phyloP scores from a whole-genome alignment of 2,797 vertebrate genomes.

The Buceros bicornis region DNA sequence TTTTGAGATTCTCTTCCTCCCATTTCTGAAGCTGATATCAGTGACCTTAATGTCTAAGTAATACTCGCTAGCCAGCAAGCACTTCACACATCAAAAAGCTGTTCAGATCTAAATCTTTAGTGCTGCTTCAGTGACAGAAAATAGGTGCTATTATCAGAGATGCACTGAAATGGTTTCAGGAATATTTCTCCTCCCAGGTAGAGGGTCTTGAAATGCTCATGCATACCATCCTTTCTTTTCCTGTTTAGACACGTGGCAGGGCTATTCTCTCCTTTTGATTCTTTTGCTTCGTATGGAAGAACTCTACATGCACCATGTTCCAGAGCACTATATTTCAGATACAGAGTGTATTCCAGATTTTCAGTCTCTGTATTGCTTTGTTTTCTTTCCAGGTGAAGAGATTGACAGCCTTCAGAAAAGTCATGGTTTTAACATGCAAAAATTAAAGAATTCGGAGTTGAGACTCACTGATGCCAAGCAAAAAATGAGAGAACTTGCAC shows the following conservation, averaged over 20 bases:
- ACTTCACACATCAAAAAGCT: neutral
- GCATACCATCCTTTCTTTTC: neutral
- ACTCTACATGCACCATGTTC: neutral
- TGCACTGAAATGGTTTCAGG: neutral
- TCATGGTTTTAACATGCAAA: constrained; percentile 74
- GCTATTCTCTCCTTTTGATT: neutral
- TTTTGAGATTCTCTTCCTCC: neutral
- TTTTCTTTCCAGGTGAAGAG: constrained; percentile 74
- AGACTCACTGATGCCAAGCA: constrained; percentile 78
- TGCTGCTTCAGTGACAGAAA: neutral
- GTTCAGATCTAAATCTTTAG: neutral
- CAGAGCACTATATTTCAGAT: neutral
- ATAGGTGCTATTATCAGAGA: neutral
- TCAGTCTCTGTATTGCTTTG: neutral
- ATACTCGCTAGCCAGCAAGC: neutral
- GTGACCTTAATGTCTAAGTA: neutral
- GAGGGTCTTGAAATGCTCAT: neutral
- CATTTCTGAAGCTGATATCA: neutral
- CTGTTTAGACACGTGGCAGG: neutral
- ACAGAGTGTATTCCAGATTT: neutral
- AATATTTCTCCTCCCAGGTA: neutral
- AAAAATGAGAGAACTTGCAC: constrained; percentile 87
- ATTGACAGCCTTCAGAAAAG: constrained; percentile 78
- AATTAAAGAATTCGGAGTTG: constrained; percentile 79
- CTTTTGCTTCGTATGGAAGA: neutral